Evolutionary conservation across 2,797 vertebrate genomes (phyloP).

Genomic region (Prunella strophiata): DNA sequence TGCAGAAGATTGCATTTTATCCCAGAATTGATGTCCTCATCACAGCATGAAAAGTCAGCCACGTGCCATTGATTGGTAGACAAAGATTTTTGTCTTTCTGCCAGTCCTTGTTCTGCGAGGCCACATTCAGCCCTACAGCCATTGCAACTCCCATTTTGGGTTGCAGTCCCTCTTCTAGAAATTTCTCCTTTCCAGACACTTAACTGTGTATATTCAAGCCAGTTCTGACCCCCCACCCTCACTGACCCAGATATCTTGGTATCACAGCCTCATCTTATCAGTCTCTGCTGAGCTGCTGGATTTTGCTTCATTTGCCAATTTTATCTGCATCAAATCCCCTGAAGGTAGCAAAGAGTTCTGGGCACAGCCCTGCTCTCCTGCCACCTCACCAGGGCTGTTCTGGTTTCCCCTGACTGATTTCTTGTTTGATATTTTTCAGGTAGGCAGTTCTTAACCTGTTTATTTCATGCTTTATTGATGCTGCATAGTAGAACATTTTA

Average conservation of each 20-base stretch:
- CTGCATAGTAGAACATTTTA: not conserved
- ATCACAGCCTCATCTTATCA: not conserved
- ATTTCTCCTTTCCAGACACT: not conserved
- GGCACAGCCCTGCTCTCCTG: not conserved
- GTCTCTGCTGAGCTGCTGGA: not conserved
- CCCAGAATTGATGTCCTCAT: not conserved
- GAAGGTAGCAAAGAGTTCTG: not conserved
- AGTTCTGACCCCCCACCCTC: not conserved
- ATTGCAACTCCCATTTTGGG: not conserved
- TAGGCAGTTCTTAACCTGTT: slow-evolving; percentile 1
- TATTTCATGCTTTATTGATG: slow-evolving; percentile 25
- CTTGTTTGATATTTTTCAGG: not conserved
- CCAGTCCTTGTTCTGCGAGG: not conserved
- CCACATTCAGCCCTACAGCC: not conserved
- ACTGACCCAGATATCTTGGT: not conserved
- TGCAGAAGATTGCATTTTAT: not conserved
- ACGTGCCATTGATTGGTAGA: fast-evolving
- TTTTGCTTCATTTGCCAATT: not conserved
- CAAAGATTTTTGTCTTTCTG: not conserved
- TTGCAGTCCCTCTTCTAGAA: not conserved
- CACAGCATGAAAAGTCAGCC: not conserved
- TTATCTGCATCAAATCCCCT: not conserved
- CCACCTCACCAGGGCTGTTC: not conserved
- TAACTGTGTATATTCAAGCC: not conserved
- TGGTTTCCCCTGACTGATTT: not conserved